Percentiles rank a stretch among this genome's conserved stretches.
Evolutionary conservation across 2,888 invertebrate species (phyloP).

Genomic region (Salticus scenicus): DNA sequence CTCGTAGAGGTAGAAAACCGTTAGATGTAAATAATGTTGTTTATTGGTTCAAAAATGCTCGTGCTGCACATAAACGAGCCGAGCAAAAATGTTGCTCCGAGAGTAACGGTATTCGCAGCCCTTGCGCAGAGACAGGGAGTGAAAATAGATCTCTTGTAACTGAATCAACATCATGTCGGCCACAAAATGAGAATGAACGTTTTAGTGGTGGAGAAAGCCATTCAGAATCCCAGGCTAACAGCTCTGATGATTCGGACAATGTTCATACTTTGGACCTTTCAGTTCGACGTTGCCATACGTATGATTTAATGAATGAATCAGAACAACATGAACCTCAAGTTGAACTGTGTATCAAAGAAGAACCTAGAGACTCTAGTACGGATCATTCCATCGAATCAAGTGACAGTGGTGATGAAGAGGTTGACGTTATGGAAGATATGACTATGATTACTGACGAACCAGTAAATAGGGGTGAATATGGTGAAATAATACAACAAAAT

Average conservation of each 20-base stretch:
- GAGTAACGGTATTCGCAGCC: conserved; percentile 64
- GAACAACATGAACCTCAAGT: conserved; percentile 42
- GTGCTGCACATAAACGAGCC: conserved; percentile 95
- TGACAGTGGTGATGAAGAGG: conserved; percentile 64
- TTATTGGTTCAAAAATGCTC: conserved; percentile 90
- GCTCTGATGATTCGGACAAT: conserved; percentile 69
- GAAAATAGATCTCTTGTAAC: conserved; percentile 40
- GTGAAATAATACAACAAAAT: conserved; percentile 48
- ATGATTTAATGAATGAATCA: conserved; percentile 26
- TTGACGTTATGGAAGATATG: conserved; percentile 58
- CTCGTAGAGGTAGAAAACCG: conserved; percentile 92
- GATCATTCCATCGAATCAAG: conserved; percentile 67
- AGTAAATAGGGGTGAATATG: conserved; percentile 27
- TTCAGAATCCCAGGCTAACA: conserved; percentile 58
- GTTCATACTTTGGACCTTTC: conserved; percentile 72
- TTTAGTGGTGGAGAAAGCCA: conserved; percentile 63
- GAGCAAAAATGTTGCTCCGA: conserved; percentile 78
- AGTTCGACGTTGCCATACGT: conserved; percentile 65
- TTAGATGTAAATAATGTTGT: conserved; percentile 84
- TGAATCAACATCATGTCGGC: conserved; percentile 24
- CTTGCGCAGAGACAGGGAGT: conserved; percentile 41
- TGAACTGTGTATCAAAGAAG: conserved; percentile 59
- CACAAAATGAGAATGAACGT: conserved; percentile 49
- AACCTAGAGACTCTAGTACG: conserved; percentile 56
- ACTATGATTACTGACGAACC: conserved; percentile 48